A percentile compares a stretch with the other conserved stretches of the same genome.
phyloP scores from a whole-genome alignment of 1,140 invertebrate genomes.

The Grapholita molesta region DNA sequence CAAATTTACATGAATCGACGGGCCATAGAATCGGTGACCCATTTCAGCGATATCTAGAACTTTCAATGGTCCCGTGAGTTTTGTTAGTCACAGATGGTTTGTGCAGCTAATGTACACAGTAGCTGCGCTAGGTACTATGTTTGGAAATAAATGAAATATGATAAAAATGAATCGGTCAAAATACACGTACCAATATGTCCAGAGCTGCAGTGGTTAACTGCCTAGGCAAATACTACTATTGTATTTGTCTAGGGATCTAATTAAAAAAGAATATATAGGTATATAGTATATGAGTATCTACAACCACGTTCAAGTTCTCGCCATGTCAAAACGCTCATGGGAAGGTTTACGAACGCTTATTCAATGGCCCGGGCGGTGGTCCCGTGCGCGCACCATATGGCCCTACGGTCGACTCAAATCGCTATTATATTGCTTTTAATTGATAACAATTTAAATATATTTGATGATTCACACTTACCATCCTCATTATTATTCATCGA shows the following conservation, averaged over 20 bases:
- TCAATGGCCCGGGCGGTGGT: constrained; percentile 38
- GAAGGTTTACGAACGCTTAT: not conserved
- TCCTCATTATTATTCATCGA: constrained; percentile 75
- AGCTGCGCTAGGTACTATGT: too few relatives aligned
- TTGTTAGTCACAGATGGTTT: too few relatives aligned
- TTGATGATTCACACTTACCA: constrained; percentile 77
- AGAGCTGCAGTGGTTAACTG: too few relatives aligned
- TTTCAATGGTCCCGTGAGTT: too few relatives aligned
- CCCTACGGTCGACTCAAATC: constrained; percentile 64
- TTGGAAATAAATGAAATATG: too few relatives aligned
- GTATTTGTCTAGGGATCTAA: too few relatives aligned
- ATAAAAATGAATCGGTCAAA: too few relatives aligned
- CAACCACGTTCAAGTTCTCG: not conserved
- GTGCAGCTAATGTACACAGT: too few relatives aligned
- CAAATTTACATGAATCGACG: constrained; percentile 70
- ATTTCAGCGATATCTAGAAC: too few relatives aligned
- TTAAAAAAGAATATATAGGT: too few relatives aligned
- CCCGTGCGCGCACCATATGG: constrained; percentile 67
- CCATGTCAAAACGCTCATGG: not conserved
- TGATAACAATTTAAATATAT: constrained; percentile 79
- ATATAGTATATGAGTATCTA: not conserved
- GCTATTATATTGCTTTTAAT: constrained; percentile 78
- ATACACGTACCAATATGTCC: too few relatives aligned
- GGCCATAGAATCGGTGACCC: constrained; percentile 38
- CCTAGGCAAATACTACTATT: too few relatives aligned